Evolutionary conservation across 2,113 vertebrate species (phyloP).

Genomic region (Charina bottae): DNA sequence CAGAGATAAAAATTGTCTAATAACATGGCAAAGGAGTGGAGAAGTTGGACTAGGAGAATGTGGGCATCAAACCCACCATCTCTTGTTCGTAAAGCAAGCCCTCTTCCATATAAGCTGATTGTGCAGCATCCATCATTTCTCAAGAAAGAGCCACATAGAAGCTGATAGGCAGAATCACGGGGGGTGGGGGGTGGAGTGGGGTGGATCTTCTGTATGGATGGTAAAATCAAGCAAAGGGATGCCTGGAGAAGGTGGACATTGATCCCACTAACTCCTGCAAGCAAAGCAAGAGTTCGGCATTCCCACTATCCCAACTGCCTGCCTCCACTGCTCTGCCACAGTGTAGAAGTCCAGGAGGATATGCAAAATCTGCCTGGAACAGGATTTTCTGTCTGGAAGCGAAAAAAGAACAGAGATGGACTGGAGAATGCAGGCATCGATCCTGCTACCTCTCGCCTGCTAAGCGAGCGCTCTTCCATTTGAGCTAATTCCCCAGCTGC

Average conservation of each 20-base stretch:
- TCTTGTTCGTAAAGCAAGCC: neutral
- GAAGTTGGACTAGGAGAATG: neutral
- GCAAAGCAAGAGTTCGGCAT: neutral
- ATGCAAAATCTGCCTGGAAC: too few relatives aligned
- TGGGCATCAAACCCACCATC: neutral
- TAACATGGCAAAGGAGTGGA: neutral
- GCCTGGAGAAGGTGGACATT: neutral
- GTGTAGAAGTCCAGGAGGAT: too few relatives aligned
- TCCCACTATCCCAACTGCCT: too few relatives aligned
- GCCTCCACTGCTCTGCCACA: too few relatives aligned
- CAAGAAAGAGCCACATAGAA: neutral
- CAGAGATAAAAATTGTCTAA: neutral
- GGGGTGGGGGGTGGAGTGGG: too few relatives aligned
- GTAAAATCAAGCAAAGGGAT: neutral
- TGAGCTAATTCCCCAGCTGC: slow-evolving; percentile 10
- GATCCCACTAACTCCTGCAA: neutral
- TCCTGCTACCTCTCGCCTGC: slow-evolving; percentile 16
- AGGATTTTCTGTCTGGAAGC: too few relatives aligned
- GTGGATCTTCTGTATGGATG: neutral
- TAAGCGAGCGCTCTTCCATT: neutral
- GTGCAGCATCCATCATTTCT: neutral
- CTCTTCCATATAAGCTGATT: neutral
- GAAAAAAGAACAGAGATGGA: too few relatives aligned
- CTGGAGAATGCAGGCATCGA: neutral
- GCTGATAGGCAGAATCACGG: neutral